Conservation (phyloP, 2,113 vertebrate species). For the Cyanoliseus patagonus region DNA sequence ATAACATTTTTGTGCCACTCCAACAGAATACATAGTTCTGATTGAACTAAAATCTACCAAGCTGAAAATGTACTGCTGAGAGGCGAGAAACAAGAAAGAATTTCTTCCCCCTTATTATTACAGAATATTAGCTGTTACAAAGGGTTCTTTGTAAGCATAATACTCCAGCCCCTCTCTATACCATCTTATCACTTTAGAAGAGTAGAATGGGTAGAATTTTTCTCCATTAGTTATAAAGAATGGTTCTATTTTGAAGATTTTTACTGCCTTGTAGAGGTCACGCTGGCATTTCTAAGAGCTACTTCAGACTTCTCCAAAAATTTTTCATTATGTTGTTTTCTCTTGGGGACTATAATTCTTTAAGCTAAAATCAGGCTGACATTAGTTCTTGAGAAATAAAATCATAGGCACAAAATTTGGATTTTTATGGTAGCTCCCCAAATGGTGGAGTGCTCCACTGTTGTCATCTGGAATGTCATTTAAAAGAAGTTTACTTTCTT, state of each 20-base stretch:
- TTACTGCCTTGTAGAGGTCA: conserved; percentile 37
- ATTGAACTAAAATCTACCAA: background rate
- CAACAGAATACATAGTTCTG: background rate
- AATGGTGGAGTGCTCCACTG: background rate
- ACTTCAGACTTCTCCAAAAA: conserved; percentile 29
- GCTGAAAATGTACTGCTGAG: background rate
- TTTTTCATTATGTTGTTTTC: conserved; percentile 55
- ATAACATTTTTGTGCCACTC: background rate
- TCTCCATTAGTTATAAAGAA: conserved; percentile 9
- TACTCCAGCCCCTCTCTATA: background rate
- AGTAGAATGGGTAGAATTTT: conserved; percentile 30
- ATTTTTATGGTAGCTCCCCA: background rate
- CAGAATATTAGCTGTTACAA: conserved; percentile 15
- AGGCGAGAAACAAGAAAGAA: background rate
- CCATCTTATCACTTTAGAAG: conserved; percentile 24
- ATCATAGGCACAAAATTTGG: background rate
- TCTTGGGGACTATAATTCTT: conserved; percentile 28
- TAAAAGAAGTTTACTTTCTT: conserved; percentile 1
- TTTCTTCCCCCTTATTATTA: background rate
- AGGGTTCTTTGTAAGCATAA: conserved; percentile 12
- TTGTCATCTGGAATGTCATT: background rate
- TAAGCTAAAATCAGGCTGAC: conserved; percentile 9
- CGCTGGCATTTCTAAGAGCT: conserved; percentile 50
- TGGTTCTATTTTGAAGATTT: conserved; percentile 22
- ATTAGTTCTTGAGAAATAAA: conserved; percentile 17